Evolutionary conservation across 2,888 invertebrate genomes (phyloP).

Genomic region (Agriotes lineatus): DNA sequence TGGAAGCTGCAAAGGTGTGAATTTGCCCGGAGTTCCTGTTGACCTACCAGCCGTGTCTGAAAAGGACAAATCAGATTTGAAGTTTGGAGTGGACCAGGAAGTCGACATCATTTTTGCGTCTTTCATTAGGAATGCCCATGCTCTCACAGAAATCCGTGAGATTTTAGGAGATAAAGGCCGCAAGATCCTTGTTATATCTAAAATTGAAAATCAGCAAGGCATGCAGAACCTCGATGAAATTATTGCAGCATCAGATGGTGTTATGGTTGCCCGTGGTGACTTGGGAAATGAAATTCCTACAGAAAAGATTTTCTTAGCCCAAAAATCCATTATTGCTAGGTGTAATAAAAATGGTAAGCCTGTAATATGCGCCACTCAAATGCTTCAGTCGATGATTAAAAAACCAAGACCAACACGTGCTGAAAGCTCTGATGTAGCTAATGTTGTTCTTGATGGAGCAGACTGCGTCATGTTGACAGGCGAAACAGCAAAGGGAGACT

Average conservation of each 20-base stretch:
- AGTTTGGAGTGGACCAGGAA: conserved; percentile 91
- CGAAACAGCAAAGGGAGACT: conserved; percentile 97
- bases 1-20: conserved; percentile 96
- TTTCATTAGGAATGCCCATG: conserved; percentile 93
- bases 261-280: conserved; percentile 99
- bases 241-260: conserved; percentile 91
- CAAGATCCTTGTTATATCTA: conserved; percentile 94
- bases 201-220: conserved; percentile 99
- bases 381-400: conserved; percentile 99
- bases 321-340: conserved; percentile 96
- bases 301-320: conserved; percentile 96
- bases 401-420: conserved; percentile 97
- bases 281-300: conserved; percentile 98
- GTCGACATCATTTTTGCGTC: conserved; percentile 98
- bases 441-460: conserved; percentile 96
- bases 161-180: conserved; percentile 90
- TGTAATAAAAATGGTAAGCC: conserved; percentile 97
- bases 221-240: conserved; percentile 94
- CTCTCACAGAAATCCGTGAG: conserved; percentile 88
- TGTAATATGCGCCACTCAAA: conserved; percentile 98
- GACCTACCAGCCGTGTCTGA: conserved; percentile 98
- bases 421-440: conserved; percentile 97
- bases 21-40: conserved; percentile 94
- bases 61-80: conserved; percentile 93
- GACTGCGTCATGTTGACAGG: conserved; percentile 96